Evolutionary conservation across 2,888 invertebrate species (phyloP), one percentile per base, ranked within the genome.

Genomic region (Hipparchia sbordonii): DNA sequence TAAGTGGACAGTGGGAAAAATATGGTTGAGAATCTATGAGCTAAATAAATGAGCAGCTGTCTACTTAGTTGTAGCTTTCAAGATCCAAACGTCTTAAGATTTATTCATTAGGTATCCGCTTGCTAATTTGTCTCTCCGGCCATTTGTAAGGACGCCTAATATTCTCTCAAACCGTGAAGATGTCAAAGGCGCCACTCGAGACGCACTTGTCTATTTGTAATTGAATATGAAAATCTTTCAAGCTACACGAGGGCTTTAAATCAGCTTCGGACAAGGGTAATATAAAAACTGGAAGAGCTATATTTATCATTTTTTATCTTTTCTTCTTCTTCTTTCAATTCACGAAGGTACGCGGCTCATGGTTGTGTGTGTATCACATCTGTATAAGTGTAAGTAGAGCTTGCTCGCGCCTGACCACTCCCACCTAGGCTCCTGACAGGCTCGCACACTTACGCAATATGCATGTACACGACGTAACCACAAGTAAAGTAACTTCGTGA

Each of bases 221-320:
- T 93, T 92, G 91, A 92, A 93, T 92, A 92, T 91, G 91, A 93
- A 93, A 92, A 92, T 90, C 90, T 91, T 90, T 89, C 82, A 81
- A 84, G 82, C 82, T 82, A 83, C 85, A 81, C 83, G 83, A 82
- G 86, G 83, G 82, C 74, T 79, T 83, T 82, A 77, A 82, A 82
- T 73, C 79, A 77, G 79, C 72, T 74, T 67, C 75, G 78, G 79
- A 57, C 39, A 66, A 56, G 13, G 13, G 13, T 57, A 23, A 67
- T 71, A 71, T 66, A 48, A 39, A 45, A 66, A 65, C 72, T 77
- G 76, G 79, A 81, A 77, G 52, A 13, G 69, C 52, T n/a, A 23
- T 23, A n/a, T 60, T n/a, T n/a, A 57, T 63, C 57, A 33, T 60
- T 39, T 33, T 48, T 48, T 48, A 6, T 48, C 23, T 23, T 23